A percentile compares a stretch with the other conserved stretches of the same genome.
These are phyloP conservation scores for Trematomus loennbergii DNA, from an alignment of 2,113 vertebrate species.

Conservation along the genomic window DNA sequence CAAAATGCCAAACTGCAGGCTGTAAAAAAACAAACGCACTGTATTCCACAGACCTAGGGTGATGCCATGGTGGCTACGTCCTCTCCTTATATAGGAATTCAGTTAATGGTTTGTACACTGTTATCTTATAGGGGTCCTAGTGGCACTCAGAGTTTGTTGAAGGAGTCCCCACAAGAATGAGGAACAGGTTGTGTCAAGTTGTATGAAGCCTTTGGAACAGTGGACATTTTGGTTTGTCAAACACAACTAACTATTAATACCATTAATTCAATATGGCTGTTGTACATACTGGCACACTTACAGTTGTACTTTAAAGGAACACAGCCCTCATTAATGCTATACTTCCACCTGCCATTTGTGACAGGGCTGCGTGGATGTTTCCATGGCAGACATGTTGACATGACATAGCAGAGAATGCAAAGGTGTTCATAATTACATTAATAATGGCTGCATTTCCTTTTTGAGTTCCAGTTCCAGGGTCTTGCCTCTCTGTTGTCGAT, in stretches of 20 bases:
- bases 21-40: too few relatives aligned
- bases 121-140: not conserved
- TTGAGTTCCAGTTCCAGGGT: not conserved
- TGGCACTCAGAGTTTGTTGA: not conserved
- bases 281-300: not conserved
- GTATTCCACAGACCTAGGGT: too few relatives aligned
- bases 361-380: not conserved
- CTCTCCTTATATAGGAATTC: too few relatives aligned
- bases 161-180: not conserved
- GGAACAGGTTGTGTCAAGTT: not conserved
- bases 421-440: too few relatives aligned
- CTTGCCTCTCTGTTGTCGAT: not conserved
- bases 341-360: not conserved
- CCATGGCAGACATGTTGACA: not conserved
- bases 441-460: too few relatives aligned
- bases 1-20: too few relatives aligned
- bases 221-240: not conserved
- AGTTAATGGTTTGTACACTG: not conserved
- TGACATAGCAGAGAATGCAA: too few relatives aligned
- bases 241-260: not conserved
- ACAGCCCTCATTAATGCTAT: not conserved
- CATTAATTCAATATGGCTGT: not conserved
- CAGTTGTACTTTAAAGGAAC: not conserved
- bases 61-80: too few relatives aligned
- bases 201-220: not conserved